Percentiles rank a stretch among this genome's conserved stretches.
These are phyloP conservation scores for Amblyopsis hoosieri DNA, from an alignment of 2,797 vertebrate genomes.

Conservation along the genomic window DNA sequence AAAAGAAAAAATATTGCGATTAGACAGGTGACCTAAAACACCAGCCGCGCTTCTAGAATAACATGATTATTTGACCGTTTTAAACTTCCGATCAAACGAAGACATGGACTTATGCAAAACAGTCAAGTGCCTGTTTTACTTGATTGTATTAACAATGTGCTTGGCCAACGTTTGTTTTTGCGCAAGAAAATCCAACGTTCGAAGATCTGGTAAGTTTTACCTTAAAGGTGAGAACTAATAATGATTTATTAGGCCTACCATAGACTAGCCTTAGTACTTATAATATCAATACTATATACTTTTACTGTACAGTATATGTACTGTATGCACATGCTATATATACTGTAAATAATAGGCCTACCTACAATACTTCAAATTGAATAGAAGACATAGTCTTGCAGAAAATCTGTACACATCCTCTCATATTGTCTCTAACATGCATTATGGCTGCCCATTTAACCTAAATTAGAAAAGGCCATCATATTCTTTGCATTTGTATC, in stretches of 20 bases:
- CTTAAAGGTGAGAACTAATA: background rate
- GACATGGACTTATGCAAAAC: constrained; percentile 76
- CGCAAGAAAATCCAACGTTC: constrained; percentile 62
- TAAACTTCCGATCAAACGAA: constrained; percentile 36
- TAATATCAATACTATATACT: background rate
- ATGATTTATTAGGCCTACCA: background rate
- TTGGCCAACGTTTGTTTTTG: constrained; percentile 57
- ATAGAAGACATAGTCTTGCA: no score
- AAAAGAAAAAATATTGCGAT: background rate
- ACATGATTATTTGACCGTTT: constrained; percentile 59
- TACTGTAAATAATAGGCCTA: no score
- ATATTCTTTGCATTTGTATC: no score
- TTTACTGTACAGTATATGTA: no score
- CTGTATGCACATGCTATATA: no score
- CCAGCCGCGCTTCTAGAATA: constrained; percentile 25
- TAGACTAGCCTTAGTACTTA: background rate
- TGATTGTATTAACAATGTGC: constrained; percentile 62
- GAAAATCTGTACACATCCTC: no score
- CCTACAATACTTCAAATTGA: no score
- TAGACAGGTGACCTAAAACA: background rate
- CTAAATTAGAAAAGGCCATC: no score
- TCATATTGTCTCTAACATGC: no score
- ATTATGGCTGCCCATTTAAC: no score
- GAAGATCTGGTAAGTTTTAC: constrained; percentile 73
- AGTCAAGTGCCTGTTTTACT: constrained; percentile 54